phyloP scores from a whole-genome alignment of 1,140 invertebrate genomes.

The Tetraneura akinire region DNA sequence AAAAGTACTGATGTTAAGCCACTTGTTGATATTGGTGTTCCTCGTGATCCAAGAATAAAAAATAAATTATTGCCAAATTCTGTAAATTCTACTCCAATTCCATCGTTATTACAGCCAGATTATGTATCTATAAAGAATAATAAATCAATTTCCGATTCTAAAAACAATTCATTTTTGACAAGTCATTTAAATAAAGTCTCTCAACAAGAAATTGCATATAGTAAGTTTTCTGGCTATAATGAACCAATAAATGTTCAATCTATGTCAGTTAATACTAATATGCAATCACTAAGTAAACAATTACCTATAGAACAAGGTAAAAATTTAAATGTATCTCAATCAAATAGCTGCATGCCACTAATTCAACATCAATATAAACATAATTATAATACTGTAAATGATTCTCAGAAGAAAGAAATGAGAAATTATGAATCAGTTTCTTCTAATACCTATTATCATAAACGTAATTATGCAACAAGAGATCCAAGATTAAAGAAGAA shows the following conservation, averaged over 20 bases:
- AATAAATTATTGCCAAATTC: neutral
- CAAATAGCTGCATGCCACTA: neutral
- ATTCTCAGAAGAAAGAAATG: no score
- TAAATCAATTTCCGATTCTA: neutral
- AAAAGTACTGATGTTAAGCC: neutral
- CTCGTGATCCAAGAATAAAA: conserved; percentile 36
- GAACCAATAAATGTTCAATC: neutral
- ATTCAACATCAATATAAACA: neutral
- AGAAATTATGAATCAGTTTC: no score
- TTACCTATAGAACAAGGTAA: neutral
- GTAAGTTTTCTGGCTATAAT: neutral
- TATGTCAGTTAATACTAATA: neutral
- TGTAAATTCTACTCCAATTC: neutral
- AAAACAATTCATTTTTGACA: neutral
- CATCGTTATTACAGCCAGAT: neutral
- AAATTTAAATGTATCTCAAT: neutral
- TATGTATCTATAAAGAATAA: neutral
- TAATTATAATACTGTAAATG: neutral
- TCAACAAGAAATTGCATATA: neutral
- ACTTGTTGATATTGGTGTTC: neutral
- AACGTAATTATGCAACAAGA: neutral
- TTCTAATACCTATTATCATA: no score
- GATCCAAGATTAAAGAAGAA: neutral
- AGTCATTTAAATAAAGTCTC: neutral
- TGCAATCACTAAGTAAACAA: neutral